Percentiles rank a stretch among this genome's conserved stretches.
Conservation (phyloP, 2,797 vertebrate species). For the Acipenser oxyrinchus region DNA sequence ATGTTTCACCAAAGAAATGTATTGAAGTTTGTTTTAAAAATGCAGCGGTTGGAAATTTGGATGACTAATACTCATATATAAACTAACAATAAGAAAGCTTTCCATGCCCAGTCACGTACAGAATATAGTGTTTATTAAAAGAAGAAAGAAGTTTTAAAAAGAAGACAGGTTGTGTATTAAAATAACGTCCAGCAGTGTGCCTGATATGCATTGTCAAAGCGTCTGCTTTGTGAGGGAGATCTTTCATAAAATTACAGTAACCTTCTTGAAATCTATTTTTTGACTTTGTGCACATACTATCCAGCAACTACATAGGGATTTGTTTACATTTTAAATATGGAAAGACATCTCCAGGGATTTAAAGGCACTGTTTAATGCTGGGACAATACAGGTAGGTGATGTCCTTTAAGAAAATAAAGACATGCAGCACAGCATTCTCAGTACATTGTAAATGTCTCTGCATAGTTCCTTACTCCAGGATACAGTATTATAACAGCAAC, state of each 20-base stretch:
- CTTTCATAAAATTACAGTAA: no score
- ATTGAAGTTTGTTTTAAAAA: conserved; percentile 33
- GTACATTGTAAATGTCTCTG: no score
- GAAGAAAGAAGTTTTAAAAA: conserved; percentile 34
- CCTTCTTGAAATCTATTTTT: no score
- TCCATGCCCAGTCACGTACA: conserved; percentile 34
- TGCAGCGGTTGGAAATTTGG: conserved; percentile 36
- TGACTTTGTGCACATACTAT: neutral
- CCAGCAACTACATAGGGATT: conserved; percentile 27
- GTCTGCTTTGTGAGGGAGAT: conserved; percentile 24
- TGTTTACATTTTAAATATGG: conserved; percentile 48
- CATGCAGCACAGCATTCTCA: no score
- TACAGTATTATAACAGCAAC: no score
- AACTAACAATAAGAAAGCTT: conserved; percentile 8
- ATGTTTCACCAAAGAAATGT: conserved; percentile 25
- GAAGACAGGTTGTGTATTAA: no score
- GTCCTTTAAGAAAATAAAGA: no score
- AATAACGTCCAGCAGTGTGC: neutral
- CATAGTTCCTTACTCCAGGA: no score
- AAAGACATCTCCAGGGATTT: conserved; percentile 58
- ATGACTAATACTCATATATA: conserved; percentile 38
- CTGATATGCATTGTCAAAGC: neutral
- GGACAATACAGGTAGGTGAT: no score
- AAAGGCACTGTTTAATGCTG: conserved; percentile 37
- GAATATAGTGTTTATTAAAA: conserved; percentile 30